Evolutionary conservation across 2,113 vertebrate species (phyloP).

Genomic region (Muntiacus reevesi): DNA sequence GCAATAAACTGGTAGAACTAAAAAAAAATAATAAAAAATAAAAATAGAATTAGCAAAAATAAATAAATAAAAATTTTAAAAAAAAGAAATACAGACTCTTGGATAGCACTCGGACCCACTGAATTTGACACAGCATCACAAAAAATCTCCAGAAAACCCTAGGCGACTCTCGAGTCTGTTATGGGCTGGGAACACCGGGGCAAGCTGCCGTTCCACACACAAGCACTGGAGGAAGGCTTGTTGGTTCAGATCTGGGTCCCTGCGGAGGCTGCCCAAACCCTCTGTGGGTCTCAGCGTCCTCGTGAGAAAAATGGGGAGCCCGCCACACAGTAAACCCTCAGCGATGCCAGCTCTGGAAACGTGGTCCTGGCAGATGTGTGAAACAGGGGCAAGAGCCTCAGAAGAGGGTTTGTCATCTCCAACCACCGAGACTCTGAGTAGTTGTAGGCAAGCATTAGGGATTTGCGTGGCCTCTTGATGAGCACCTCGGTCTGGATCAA

Average conservation of each 20-base stretch:
- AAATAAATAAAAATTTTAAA: neutral
- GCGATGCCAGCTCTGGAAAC: rapidly evolving
- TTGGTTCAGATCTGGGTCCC: neutral
- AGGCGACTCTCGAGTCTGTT: rapidly evolving
- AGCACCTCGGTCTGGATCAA: neutral
- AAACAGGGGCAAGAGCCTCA: rapidly evolving
- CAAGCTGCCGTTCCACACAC: neutral
- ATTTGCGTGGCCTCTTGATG: neutral
- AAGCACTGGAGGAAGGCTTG: neutral
- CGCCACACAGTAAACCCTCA: neutral
- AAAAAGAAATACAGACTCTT: neutral
- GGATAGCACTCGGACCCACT: neutral
- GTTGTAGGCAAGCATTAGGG: neutral
- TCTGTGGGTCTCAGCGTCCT: neutral
- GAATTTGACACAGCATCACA: no score
- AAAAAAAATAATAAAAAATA: no score
- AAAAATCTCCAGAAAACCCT: neutral
- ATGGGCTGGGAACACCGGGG: rapidly evolving
- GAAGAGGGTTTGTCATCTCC: neutral
- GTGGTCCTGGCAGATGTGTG: neutral
- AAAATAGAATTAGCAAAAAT: neutral
- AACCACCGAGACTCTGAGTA: neutral
- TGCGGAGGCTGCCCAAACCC: neutral
- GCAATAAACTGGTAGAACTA: no score
- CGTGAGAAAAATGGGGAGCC: neutral